Conservation (phyloP, 2,113 vertebrate genomes). For the Pituophis catenifer region DNA sequence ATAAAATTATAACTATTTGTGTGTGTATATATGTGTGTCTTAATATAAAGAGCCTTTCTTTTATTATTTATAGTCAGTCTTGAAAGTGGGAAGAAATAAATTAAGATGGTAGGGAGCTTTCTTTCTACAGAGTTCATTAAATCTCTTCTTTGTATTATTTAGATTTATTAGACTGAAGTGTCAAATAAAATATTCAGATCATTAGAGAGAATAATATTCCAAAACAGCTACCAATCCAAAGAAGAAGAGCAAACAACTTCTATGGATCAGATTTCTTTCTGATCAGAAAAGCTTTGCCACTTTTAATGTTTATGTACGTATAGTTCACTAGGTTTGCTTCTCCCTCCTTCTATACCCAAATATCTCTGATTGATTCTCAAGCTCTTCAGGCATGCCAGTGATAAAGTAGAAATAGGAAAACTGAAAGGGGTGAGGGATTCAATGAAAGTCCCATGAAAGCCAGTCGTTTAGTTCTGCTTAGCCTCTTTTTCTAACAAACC, state of each 20-base stretch:
- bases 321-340: slow-evolving; percentile 37
- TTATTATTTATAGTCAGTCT: not conserved
- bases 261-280: slow-evolving; percentile 22
- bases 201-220: slow-evolving; percentile 52
- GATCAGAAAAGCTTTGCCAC: slow-evolving; percentile 11
- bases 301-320: slow-evolving; percentile 34
- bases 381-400: not conserved
- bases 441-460: not conserved
- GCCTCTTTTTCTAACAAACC: not conserved
- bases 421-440: not conserved
- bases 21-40: not conserved
- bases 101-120: not conserved
- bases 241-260: slow-evolving; percentile 17
- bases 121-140: slow-evolving; percentile 48
- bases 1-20: not conserved
- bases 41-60: not conserved
- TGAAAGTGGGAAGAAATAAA: not conserved
- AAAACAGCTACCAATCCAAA: slow-evolving; percentile 32
- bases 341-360: slow-evolving; percentile 7
- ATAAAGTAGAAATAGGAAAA: not conserved
- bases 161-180: slow-evolving; percentile 56
- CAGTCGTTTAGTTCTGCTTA: not conserved
- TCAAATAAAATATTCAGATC: slow-evolving; percentile 32
- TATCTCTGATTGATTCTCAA: not conserved
- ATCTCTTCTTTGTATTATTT: slow-evolving; percentile 49